phyloP scores from a whole-genome alignment of 2,113 vertebrate species.

The Onychorhynchus coronatus region DNA sequence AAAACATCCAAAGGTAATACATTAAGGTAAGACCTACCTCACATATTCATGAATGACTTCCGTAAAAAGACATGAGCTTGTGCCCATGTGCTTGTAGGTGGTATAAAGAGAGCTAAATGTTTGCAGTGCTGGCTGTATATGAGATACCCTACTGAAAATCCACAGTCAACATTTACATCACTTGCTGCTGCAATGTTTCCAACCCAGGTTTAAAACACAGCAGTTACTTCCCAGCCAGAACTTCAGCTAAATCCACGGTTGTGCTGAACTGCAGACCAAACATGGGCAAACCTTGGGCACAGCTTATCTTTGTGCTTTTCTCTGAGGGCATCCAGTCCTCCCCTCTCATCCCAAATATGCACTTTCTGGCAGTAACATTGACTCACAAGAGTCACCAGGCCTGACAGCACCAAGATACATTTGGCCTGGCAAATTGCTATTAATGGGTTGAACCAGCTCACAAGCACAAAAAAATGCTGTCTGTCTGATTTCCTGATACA shows the following conservation, averaged over 20 bases:
- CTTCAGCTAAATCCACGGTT: not conserved
- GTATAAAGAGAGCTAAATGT: not conserved
- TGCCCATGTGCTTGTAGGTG: not conserved
- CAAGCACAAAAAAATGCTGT: not conserved
- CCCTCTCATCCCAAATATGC: not conserved
- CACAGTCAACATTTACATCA: not conserved
- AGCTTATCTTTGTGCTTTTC: not conserved
- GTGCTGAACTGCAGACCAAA: not conserved
- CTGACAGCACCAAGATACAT: not conserved
- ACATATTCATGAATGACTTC: not conserved
- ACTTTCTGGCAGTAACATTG: not conserved
- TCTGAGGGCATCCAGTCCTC: not conserved
- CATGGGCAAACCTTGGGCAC: not conserved
- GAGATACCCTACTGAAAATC: not conserved
- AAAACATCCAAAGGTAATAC: not conserved
- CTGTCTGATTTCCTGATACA: not conserved
- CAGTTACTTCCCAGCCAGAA: not conserved
- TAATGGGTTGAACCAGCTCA: not conserved
- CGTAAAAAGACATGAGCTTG: not conserved
- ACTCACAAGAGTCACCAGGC: not conserved
- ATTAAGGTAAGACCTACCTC: not conserved
- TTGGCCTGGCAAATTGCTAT: not conserved
- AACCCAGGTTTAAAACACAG: not conserved
- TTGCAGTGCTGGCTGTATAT: not conserved
- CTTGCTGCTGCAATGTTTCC: not conserved